These are phyloP conservation scores for Scartelaos histophorus DNA, from an alignment of 2,113 vertebrate genomes.

Conservation along the genomic window DNA sequence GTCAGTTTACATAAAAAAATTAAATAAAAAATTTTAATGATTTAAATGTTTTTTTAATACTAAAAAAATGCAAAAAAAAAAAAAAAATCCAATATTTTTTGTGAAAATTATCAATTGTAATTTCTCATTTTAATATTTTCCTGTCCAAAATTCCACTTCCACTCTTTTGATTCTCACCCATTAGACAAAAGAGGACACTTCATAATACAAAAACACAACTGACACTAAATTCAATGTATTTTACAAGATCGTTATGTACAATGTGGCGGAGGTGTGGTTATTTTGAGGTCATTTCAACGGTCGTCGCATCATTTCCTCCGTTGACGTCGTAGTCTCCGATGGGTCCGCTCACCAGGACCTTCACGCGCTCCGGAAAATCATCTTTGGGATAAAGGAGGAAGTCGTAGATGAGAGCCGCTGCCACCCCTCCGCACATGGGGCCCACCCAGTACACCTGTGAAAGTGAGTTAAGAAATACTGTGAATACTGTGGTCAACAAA, in stretches of 20 bases:
- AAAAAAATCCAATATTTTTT: no score
- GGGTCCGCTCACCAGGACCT: constrained; percentile 90
- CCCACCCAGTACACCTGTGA: constrained; percentile 82
- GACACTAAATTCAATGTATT: constrained; percentile 38
- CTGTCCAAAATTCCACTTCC: background rate
- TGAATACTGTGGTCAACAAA: background rate
- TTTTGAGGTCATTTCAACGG: constrained; percentile 77
- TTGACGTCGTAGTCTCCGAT: constrained; percentile 82
- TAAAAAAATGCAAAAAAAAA: no score
- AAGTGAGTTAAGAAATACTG: background rate
- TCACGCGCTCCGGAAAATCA: constrained; percentile 86
- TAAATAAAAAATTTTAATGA: no score
- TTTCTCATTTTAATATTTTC: no score
- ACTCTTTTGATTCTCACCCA: background rate
- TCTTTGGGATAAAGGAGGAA: constrained; percentile 90
- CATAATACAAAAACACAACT: constrained; percentile 3
- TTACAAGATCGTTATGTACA: constrained; percentile 59
- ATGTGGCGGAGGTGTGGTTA: constrained; percentile 47
- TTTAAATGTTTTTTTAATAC: no score
- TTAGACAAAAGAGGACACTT: constrained; percentile 15
- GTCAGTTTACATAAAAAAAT: no score
- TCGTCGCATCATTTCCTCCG: constrained; percentile 60
- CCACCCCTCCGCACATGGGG: constrained; percentile 79
- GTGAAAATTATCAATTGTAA: no score
- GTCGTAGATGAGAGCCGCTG: constrained; percentile 86